Evolutionary conservation across 2,113 vertebrate genomes (phyloP).

Genomic region (Nerophis ophidion): DNA sequence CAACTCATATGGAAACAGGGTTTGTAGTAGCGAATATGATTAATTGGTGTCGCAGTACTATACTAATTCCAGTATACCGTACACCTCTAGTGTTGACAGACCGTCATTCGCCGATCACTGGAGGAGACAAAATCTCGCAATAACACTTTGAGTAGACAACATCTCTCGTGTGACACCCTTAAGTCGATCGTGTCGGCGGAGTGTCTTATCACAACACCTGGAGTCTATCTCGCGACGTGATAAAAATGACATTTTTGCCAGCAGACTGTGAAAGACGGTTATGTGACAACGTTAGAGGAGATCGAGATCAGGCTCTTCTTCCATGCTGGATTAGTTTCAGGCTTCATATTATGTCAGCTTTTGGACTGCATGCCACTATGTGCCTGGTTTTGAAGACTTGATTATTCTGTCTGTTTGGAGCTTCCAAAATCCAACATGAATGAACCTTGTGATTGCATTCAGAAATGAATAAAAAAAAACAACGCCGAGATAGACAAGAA

Average conservation of each 20-base stretch:
- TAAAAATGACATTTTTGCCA: slow-evolving; percentile 65
- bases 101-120: background rate
- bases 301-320: slow-evolving; percentile 56
- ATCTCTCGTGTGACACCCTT: slow-evolving; percentile 15
- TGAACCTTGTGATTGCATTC: slow-evolving; percentile 24
- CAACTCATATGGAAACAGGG: too few species aligned
- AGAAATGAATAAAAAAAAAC: slow-evolving; percentile 41
- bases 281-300: slow-evolving; percentile 61
- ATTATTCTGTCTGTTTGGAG: slow-evolving; percentile 22
- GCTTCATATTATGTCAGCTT: slow-evolving; percentile 46
- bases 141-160: slow-evolving; percentile 2
- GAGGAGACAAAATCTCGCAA: background rate
- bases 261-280: slow-evolving; percentile 65
- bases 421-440: slow-evolving; percentile 43
- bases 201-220: slow-evolving; percentile 50
- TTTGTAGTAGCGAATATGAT: too few species aligned
- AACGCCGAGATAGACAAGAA: slow-evolving; percentile 44
- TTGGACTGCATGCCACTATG: slow-evolving; percentile 38
- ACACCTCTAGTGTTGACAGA: background rate
- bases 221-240: slow-evolving; percentile 52
- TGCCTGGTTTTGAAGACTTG: background rate
- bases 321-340: slow-evolving; percentile 40
- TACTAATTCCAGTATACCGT: too few species aligned
- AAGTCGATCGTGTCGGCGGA: slow-evolving; percentile 27
- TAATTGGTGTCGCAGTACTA: too few species aligned